Conservation (phyloP, 2,888 invertebrate species). For the Desoria tigrina region DNA sequence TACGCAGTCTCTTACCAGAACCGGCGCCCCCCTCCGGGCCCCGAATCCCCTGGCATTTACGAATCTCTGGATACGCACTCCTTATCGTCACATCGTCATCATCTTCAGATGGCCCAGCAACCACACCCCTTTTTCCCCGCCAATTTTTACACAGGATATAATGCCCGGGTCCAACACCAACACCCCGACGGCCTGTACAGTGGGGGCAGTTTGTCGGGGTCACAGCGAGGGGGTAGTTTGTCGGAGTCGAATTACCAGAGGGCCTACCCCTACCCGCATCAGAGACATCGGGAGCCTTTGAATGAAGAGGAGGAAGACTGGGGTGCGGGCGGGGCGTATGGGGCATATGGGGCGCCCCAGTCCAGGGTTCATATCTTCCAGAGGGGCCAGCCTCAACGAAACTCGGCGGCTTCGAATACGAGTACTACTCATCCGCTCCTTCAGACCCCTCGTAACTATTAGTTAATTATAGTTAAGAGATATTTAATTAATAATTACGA, state of each 20-base stretch:
- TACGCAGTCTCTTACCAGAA: not conserved
- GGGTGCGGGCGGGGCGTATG: no score
- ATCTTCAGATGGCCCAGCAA: not conserved
- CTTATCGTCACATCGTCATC: no score
- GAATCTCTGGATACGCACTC: conserved; percentile 24
- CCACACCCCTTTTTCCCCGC: not conserved
- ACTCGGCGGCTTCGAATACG: no score
- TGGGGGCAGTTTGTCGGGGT: conserved; percentile 1
- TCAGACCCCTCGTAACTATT: no score
- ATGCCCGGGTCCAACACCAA: conserved; percentile 28
- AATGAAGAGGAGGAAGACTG: no score
- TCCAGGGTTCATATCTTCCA: no score
- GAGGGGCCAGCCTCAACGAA: no score
- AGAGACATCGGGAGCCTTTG: conserved; percentile 33
- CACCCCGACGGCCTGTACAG: conserved; percentile 19
- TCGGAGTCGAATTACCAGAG: not conserved
- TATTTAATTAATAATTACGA: no score
- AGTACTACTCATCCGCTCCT: no score
- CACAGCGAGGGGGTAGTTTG: not conserved
- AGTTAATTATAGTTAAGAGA: no score
- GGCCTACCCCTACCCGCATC: conserved; percentile 37
- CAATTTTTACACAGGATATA: conserved; percentile 20
- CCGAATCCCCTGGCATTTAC: conserved; percentile 37
- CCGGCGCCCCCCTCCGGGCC: conserved; percentile 21
- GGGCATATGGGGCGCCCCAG: no score